Base-by-base conservation (phyloP, 2,113 vertebrate species). In the Bothrops jararaca region DNA sequence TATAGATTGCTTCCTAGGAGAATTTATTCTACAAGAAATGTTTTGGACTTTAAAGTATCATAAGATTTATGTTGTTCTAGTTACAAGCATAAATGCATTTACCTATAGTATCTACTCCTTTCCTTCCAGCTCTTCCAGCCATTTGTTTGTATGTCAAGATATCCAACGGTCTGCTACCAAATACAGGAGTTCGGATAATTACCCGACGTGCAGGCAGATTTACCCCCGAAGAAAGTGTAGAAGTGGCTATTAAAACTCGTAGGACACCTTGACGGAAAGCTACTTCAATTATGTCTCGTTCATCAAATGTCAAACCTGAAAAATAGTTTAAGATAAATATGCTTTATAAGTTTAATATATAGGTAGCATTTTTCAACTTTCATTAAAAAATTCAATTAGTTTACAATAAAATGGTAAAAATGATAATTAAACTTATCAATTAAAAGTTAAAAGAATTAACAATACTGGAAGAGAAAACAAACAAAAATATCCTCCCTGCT, bases 81-180 rank as follows among this genome's bases (percentile, higher is more conserved):
- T 64, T 53, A 20, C 39, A 88, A 39, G 57, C 13, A 56, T 39
- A 89, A 45, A 1, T 64, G 23, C 23, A 95, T 97, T 97, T 92
- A 98, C 99, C 99, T 96, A 95, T 95, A 15, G 98, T 99, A 95
- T 99, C 99, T 1, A 99, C 98, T 93, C 99, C 99, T 97, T 99
- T 99, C 95, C 99, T 98, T 10, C 99, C 99, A 80, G 99, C 99
- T 95, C 99, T 98, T 52, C 99, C 99, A 93, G 98, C 97, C 99
- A 99, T 99, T 97, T 99, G 99, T 95, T 98, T 99, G 94, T 99
- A 99, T 29, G 99, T 98, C 90, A 99, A 98, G 29, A 98, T 96
- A 95, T 99, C 98, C 95, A 99, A 96, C 93, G 98, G 95, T 48
- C 88, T 98, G 85, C 99, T 98, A 9, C 98, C 98, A 89, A 99